These are phyloP conservation scores for Parazoanthus atlanticus DNA, from an alignment of 92 coral and sea anemone species.

Conservation along the genomic window DNA sequence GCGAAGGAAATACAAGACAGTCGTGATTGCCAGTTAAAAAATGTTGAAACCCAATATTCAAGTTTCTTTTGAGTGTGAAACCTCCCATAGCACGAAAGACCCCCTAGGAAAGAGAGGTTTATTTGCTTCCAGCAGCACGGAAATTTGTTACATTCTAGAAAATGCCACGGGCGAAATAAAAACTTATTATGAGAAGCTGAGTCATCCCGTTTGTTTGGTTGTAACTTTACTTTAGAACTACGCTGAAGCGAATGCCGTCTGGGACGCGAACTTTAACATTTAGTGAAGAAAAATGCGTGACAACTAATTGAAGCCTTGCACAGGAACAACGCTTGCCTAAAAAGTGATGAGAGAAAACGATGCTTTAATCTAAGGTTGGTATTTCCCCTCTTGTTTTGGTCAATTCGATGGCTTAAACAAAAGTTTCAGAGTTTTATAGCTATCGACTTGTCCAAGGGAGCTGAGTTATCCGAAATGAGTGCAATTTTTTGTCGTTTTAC, in stretches of 20 bases:
- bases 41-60: background rate
- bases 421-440: background rate
- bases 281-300: background rate
- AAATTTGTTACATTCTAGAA: background rate
- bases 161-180: constrained; percentile 6
- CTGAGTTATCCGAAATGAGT: background rate
- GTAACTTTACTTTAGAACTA: background rate
- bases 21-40: background rate
- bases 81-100: constrained; percentile 2
- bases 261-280: background rate
- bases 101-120: constrained; percentile 11
- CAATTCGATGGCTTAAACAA: background rate
- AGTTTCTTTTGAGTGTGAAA: background rate
- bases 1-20: background rate
- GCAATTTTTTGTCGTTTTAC: background rate
- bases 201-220: background rate
- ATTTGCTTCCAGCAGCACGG: background rate
- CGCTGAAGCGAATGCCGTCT: background rate
- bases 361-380: too few species aligned
- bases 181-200: background rate
- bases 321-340: background rate
- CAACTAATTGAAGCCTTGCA: background rate
- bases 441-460: background rate
- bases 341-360: background rate
- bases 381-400: too few species aligned